phyloP scores from a whole-genome alignment of 2,113 vertebrate genomes.

The Lathamus discolor region DNA sequence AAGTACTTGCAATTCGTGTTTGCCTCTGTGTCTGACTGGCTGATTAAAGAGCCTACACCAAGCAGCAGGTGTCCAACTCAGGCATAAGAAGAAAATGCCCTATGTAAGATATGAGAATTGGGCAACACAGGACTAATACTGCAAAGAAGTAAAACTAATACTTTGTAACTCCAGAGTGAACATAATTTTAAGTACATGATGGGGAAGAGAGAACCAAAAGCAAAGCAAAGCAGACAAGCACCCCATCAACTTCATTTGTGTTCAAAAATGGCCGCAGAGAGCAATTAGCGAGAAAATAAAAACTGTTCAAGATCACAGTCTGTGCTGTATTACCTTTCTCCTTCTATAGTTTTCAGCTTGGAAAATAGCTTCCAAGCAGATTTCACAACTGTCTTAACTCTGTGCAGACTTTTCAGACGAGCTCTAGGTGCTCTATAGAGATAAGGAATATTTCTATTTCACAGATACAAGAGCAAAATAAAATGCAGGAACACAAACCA shows the following conservation, averaged over 20 bases:
- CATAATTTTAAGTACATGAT: not conserved
- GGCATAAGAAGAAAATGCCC: not conserved
- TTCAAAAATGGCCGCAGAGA: not conserved
- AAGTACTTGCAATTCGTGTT: not conserved
- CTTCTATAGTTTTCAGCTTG: not conserved
- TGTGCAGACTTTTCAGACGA: not conserved
- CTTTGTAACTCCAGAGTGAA: not conserved
- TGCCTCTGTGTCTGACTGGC: not conserved
- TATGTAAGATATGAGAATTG: not conserved
- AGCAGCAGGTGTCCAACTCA: not conserved
- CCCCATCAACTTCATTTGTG: accelerated
- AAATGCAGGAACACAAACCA: not conserved
- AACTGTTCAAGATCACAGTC: not conserved
- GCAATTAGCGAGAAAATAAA: not conserved
- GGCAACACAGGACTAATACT: not conserved
- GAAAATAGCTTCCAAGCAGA: not conserved
- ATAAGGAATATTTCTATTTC: not conserved
- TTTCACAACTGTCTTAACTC: not conserved
- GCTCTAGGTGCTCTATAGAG: not conserved
- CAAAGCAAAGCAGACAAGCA: not conserved
- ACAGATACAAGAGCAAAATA: not conserved
- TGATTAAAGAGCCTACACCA: not conserved
- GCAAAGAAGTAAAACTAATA: not conserved
- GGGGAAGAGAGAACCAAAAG: not conserved
- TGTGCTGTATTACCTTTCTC: not conserved